These are phyloP conservation scores for Gallirallus australis DNA, from an alignment of 2,797 vertebrate genomes.

Conservation along the genomic window DNA sequence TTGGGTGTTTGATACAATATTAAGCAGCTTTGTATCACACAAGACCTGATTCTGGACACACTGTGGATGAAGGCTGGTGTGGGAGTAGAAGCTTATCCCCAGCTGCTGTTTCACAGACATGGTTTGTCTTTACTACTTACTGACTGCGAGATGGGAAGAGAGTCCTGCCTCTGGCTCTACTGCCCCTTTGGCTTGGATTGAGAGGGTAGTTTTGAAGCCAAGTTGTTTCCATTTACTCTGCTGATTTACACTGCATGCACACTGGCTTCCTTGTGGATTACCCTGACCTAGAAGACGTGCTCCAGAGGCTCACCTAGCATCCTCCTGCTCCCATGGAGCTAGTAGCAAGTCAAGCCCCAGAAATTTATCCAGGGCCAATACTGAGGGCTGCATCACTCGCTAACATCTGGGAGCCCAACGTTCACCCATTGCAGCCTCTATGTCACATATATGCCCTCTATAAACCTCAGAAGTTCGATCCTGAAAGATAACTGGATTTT, in stretches of 20 bases:
- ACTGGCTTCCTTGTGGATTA: background rate
- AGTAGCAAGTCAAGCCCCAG: background rate
- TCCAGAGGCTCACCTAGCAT: background rate
- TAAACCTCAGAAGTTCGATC: background rate
- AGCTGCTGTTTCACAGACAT: background rate
- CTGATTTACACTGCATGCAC: background rate
- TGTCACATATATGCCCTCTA: background rate
- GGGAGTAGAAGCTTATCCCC: background rate
- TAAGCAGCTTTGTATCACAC: background rate
- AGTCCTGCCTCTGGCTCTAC: background rate
- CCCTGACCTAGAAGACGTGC: background rate
- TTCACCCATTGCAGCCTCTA: background rate
- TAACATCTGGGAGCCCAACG: background rate
- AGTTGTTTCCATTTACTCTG: background rate
- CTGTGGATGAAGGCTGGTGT: background rate
- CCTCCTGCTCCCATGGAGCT: accelerated
- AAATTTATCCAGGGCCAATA: background rate
- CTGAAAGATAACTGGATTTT: accelerated
- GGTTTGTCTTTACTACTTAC: background rate
- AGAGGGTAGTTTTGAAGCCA: background rate
- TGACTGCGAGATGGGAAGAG: background rate
- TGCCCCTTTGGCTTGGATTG: background rate
- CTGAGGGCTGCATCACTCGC: background rate
- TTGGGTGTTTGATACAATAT: background rate
- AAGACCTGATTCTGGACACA: background rate